Base-by-base conservation (phyloP, 2,888 invertebrate genomes). In the Bhutanitis thaidina region DNA sequence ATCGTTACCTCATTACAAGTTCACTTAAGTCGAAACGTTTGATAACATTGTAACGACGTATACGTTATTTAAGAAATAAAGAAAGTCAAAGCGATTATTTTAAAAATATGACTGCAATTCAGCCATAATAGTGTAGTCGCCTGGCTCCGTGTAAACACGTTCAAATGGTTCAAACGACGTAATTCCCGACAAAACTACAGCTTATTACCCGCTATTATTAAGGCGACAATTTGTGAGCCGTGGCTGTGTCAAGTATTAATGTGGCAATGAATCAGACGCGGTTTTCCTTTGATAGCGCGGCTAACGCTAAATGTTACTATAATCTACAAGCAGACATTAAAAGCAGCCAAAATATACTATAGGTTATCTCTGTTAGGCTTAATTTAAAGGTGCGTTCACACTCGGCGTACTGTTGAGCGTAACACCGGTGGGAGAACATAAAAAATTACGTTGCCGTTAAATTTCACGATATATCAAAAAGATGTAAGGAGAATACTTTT, bases 181-280 rank as follows among this genome's bases (percentile, higher is more conserved):
- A 68, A 75, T 73, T 61, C 54, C 61, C 36, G 13, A 9, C 71
- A 69, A 73, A 67, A 71, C 60, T 59, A 61, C 65, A 67, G 66
- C 72, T 71, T 79, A 77, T 80, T 74, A 67, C 67, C 43, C 53
- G 67, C 72, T 66, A 73, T 77, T 74, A 74, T 55, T 55, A 56
- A 70, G 60, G 59, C 56, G 61, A 62, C 64, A 62, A 67, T 67
- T 69, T 65, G 64, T 58, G 67, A 39, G 29, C 52, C 48, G 48
- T 46, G 56, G 44, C 37, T 36, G 39, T 35, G 49, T 49, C 49
- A 44, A 44, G 44, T 38, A 50, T 50, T 50, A 50, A 45, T 50
- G 45, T 25, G 27, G 49, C 47, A 29, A 48, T 55, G 52, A 53
- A 50, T 55, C 55, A 52, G 44, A 40, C 35, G 40, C 40, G 47